Evolutionary conservation across 2,888 invertebrate genomes (phyloP).

Genomic region (Azorinus chamasolen): DNA sequence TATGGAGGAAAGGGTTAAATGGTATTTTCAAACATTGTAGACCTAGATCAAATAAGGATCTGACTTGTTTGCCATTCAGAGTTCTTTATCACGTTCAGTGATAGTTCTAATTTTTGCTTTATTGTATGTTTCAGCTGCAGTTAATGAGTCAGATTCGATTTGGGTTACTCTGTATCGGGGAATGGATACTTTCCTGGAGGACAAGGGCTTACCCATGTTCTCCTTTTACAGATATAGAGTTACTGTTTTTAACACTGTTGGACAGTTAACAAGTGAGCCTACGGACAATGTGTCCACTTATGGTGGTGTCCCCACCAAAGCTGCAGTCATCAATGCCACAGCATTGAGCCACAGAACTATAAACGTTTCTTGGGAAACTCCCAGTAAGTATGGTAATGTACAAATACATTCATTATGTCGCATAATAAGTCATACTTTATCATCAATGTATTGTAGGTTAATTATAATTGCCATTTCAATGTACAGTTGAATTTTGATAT

Average conservation of each 20-base stretch:
- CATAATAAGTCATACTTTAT: too few relatives aligned
- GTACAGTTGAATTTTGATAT: too few relatives aligned
- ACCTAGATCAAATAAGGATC: too few relatives aligned
- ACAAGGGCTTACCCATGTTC: slow-evolving; percentile 81
- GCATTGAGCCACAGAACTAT: slow-evolving; percentile 79
- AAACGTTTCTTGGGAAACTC: slow-evolving; percentile 81
- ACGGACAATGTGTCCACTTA: slow-evolving; percentile 83
- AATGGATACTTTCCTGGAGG: slow-evolving; percentile 78
- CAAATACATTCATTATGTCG: too few relatives aligned
- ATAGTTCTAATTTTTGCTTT: too few relatives aligned
- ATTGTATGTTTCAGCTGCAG: slow-evolving; percentile 30
- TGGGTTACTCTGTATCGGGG: slow-evolving; percentile 83
- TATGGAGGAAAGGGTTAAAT: too few relatives aligned
- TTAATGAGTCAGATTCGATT: slow-evolving; percentile 30
- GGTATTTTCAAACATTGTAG: too few relatives aligned
- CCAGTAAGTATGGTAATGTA: too few relatives aligned
- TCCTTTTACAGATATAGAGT: slow-evolving; percentile 84
- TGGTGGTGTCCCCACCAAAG: slow-evolving; percentile 82
- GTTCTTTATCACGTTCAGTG: too few relatives aligned
- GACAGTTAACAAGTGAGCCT: slow-evolving; percentile 80
- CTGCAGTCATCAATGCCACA: slow-evolving; percentile 77
- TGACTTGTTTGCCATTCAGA: too few relatives aligned
- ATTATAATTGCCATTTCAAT: too few relatives aligned
- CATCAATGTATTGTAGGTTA: too few relatives aligned
- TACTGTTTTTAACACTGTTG: slow-evolving; percentile 82